Evolutionary conservation across 2,888 invertebrate species (phyloP), one percentile per base, ranked within the genome.

Genomic region (Phaedon cochleariae): DNA sequence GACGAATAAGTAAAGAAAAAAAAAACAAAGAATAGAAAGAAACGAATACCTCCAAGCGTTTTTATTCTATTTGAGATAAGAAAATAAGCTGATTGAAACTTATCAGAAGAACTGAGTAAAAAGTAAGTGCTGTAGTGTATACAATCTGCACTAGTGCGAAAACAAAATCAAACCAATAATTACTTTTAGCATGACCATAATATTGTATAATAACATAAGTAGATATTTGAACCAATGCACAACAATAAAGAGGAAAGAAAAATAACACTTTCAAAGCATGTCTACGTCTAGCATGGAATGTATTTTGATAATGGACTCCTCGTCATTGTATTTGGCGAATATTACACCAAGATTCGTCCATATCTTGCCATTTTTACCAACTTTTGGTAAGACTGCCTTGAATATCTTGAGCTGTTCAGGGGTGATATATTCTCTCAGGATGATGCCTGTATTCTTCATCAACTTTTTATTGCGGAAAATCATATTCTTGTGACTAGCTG

Each of bases 331-430:
- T 51, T 51, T 51, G 51, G n/a, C 26, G 12, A 51, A 26, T 26
- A 51, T n/a, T 51, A 29, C 26, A 3, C 29, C 51, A 51, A 51
- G 17, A n/a, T 51, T 51, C 26, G 51, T 51, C 26, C 51, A 51
- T 4, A 48, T 20, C 21, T 5, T 48, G 48, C n/a, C 21, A 48
- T 20, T 4, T 48, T 48, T 48, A 9, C 51, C 26, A 51, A 51
- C 51, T 51, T 51, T 15, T 29, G 26, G 15, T 26, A 51, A 29
- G 9, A 29, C 51, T 22, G 51, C 51, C n/a, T 29, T 51, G 26
- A 51, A 51, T 51, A 51, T 51, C 51, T 51, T 51, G 12, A 51
- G 12, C n/a, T 51, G 51, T 29, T 51, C 51, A 26, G 51, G 29
- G 26, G 51, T 51, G n/a, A 51, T 51, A 51, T 51, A 9, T n/a